Conservation (phyloP, 2,888 invertebrate genomes). For the Desoria tigrina region DNA sequence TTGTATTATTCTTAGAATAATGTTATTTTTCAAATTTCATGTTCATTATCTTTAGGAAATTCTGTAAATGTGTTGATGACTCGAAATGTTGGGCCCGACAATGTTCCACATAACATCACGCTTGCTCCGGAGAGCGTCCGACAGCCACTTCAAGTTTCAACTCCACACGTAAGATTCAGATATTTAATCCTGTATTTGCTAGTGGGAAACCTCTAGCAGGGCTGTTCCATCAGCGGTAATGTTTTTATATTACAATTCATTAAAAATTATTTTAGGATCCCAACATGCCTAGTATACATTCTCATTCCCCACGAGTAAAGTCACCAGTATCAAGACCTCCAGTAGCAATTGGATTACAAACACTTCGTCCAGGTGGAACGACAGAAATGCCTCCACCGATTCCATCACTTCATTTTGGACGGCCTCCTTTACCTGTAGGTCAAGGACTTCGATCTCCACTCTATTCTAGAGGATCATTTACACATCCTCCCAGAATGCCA, state of each 20-base stretch:
- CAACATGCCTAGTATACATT: slow-evolving; percentile 37
- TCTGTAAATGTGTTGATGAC: no score
- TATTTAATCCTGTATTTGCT: no score
- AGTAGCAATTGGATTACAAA: slow-evolving; percentile 19
- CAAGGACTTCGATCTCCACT: slow-evolving; percentile 57
- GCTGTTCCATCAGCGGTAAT: no score
- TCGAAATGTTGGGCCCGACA: no score
- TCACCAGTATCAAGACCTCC: slow-evolving; percentile 53
- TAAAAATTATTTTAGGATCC: slow-evolving; percentile 25
- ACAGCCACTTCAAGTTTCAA: slow-evolving; percentile 58
- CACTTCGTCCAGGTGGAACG: slow-evolving; percentile 30
- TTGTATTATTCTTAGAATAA: no score
- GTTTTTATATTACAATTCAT: no score
- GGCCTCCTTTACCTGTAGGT: slow-evolving; percentile 52
- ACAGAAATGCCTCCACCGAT: slow-evolving; percentile 53
- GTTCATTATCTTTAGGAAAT: no score
- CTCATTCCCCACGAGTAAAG: slow-evolving; percentile 55
- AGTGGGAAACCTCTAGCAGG: no score
- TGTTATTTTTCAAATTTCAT: no score
- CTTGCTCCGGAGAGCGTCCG: slow-evolving; percentile 53
- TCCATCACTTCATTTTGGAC: slow-evolving; percentile 44
- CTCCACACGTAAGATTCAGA: slow-evolving; percentile 59
- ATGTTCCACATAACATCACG: slow-evolving; percentile 27
- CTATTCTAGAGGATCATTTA: slow-evolving; percentile 38
- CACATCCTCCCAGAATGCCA: slow-evolving; percentile 38